Conservation (phyloP, 2,888 invertebrate species). For the Resseliella maxima region DNA sequence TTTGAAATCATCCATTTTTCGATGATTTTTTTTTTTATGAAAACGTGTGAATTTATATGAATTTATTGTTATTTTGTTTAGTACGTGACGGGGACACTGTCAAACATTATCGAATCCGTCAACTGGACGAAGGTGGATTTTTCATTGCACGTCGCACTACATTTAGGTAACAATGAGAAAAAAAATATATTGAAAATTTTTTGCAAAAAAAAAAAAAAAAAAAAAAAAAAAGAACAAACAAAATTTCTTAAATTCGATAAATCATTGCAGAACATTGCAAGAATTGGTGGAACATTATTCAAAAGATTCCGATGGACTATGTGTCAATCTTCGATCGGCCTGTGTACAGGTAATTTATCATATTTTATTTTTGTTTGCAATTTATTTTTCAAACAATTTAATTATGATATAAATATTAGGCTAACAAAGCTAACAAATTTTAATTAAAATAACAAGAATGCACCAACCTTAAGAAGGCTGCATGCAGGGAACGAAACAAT, state of each 20-base stretch:
- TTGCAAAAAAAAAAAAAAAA: no score
- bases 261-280: constrained; percentile 80
- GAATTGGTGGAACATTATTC: constrained; percentile 98
- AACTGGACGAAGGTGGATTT: constrained; percentile 98
- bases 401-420: neutral
- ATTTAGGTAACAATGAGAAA: constrained; percentile 76
- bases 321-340: constrained; percentile 95
- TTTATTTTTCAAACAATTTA: neutral
- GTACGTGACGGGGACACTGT: constrained; percentile 99
- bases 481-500: no score
- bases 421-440: neutral
- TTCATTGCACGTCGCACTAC: constrained; percentile 98
- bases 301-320: constrained; percentile 97
- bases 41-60: neutral
- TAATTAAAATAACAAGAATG: no score
- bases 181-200: no score
- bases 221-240: neutral
- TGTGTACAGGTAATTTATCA: constrained; percentile 83
- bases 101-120: constrained; percentile 98
- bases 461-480: no score
- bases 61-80: constrained; percentile 66
- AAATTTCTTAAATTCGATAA: neutral
- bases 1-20: no score
- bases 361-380: neutral
- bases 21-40: constrained; percentile 58